These are phyloP conservation scores for Lucinisca nassula DNA, from an alignment of 2,888 invertebrate species.

Conservation along the genomic window DNA sequence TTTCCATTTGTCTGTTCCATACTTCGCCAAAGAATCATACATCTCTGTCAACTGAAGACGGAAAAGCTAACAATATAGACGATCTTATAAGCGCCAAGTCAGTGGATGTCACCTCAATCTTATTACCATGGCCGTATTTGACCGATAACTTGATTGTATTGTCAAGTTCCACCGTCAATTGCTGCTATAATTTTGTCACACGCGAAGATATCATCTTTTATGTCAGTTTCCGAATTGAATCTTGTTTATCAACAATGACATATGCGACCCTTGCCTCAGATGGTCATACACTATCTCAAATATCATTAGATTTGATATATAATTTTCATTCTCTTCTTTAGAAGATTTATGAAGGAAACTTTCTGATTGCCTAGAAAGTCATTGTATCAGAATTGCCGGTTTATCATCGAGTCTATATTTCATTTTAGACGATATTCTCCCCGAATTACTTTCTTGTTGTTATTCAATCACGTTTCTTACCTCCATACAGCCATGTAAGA, in stretches of 20 bases:
- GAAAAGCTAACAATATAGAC: constrained; percentile 8
- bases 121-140: constrained; percentile 22
- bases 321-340: constrained; percentile 12
- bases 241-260: constrained; percentile 69
- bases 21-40: neutral
- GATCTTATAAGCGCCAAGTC: constrained; percentile 21
- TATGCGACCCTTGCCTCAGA: constrained; percentile 33
- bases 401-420: neutral
- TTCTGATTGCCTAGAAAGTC: neutral
- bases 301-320: constrained; percentile 2
- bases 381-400: neutral
- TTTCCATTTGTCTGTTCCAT: neutral
- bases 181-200: constrained; percentile 68
- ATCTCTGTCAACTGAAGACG: neutral
- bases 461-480: too few relatives aligned
- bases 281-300: constrained; percentile 2
- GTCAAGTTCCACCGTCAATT: constrained; percentile 67
- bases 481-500: too few relatives aligned
- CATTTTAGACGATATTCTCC: too few relatives aligned
- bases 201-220: constrained; percentile 64
- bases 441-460: too few relatives aligned
- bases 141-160: constrained; percentile 69
- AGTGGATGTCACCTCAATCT: constrained; percentile 6
- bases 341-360: neutral
- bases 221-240: constrained; percentile 68